phyloP scores from a whole-genome alignment of 2,797 vertebrate species.

The Trichosurus vulpecula region DNA sequence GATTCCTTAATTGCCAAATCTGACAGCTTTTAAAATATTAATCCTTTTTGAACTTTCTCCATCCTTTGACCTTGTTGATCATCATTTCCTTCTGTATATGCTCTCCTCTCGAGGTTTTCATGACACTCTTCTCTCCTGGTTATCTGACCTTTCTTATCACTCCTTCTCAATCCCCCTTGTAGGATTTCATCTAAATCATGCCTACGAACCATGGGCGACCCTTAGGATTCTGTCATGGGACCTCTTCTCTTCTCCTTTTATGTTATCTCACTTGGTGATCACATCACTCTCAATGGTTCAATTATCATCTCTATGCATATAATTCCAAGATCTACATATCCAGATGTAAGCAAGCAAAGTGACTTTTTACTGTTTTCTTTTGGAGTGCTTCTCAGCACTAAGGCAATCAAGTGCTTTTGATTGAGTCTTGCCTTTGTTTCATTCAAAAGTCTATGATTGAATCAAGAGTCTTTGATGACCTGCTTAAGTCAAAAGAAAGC shows the following conservation, averaged over 20 bases:
- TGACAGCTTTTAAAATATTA: background rate
- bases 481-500: too few species aligned
- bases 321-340: background rate
- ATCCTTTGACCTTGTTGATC: background rate
- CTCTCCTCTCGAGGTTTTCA: background rate
- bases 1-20: background rate
- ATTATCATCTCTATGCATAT: background rate
- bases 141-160: background rate
- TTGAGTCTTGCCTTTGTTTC: too few species aligned
- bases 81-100: background rate
- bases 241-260: background rate
- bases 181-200: background rate
- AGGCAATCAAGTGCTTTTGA: too few species aligned
- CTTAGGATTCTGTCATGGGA: background rate
- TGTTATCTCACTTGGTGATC: background rate
- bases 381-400: too few species aligned
- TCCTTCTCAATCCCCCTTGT: background rate
- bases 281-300: background rate
- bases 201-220: background rate
- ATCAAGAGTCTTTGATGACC: too few species aligned
- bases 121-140: background rate
- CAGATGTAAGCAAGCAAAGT: too few species aligned
- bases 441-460: too few species aligned
- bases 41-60: background rate
- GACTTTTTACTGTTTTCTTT: too few species aligned